These are phyloP conservation scores for Spizaetus ornatus DNA, from an alignment of 2,113 vertebrate species.

Conservation along the genomic window DNA sequence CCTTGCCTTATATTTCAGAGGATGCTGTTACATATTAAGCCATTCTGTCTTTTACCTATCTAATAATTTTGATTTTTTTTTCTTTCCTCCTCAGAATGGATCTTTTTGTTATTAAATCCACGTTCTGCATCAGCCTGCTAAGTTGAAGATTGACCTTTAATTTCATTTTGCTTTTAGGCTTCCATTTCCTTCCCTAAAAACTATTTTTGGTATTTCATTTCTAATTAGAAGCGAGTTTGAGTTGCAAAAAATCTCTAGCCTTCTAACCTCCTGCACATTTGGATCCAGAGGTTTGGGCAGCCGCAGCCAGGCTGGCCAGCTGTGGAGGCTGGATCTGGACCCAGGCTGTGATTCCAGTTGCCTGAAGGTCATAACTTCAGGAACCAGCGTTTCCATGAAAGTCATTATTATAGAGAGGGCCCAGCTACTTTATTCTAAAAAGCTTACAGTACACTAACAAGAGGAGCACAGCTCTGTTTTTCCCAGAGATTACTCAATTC, in stretches of 20 bases:
- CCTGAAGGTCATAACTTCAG: not conserved
- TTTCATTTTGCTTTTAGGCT: slow-evolving; percentile 58
- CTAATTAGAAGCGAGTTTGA: not conserved
- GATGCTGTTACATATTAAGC: slow-evolving; percentile 3
- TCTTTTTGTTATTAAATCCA: slow-evolving; percentile 48
- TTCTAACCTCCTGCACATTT: not conserved
- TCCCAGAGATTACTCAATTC: not conserved
- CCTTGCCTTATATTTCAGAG: not conserved
- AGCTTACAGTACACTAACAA: not conserved
- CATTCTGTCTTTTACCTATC: slow-evolving; percentile 36
- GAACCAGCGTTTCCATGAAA: not conserved
- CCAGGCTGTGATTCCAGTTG: not conserved
- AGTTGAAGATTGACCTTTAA: slow-evolving; percentile 48
- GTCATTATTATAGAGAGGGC: not conserved
- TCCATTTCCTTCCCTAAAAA: slow-evolving; percentile 39
- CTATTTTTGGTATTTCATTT: slow-evolving; percentile 36
- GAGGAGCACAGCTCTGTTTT: not conserved
- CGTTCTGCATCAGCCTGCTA: not conserved
- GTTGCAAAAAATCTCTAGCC: slow-evolving; percentile 9
- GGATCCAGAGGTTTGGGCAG: not conserved
- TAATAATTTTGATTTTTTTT: not conserved
- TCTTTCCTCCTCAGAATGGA: slow-evolving; percentile 5
- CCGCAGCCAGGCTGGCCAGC: not conserved
- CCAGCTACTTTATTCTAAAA: slow-evolving; percentile 11
- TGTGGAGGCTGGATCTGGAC: not conserved